phyloP scores from a whole-genome alignment of 2,113 vertebrate species.

The Coptodon bakossiorum region DNA sequence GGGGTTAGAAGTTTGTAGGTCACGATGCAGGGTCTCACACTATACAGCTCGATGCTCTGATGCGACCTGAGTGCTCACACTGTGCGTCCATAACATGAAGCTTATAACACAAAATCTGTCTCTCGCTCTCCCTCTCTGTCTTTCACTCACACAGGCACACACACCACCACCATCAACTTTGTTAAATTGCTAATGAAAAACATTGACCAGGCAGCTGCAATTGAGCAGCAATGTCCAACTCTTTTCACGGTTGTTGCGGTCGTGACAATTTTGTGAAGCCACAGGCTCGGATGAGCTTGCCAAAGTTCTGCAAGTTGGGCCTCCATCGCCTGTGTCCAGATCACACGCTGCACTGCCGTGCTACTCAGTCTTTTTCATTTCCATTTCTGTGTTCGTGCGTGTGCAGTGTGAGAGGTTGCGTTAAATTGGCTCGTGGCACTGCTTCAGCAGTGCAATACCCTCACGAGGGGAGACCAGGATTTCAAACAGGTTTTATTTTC shows the following conservation, averaged over 20 bases:
- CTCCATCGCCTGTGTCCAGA: background rate
- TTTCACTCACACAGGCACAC: background rate
- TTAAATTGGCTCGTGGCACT: background rate
- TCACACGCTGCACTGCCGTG: background rate
- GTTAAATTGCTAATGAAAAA: background rate
- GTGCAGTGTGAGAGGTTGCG: background rate
- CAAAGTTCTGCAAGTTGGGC: background rate
- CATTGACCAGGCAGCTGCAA: background rate
- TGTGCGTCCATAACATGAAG: background rate
- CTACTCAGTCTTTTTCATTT: background rate
- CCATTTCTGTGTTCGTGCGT: background rate
- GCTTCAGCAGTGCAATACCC: background rate
- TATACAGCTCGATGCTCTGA: background rate
- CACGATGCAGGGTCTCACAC: background rate
- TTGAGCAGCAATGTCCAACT: background rate
- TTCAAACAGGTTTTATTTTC: background rate
- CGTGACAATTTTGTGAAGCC: background rate
- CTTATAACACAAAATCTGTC: background rate
- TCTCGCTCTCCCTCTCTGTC: background rate
- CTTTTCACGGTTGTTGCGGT: background rate
- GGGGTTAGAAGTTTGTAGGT: background rate
- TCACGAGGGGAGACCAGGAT: background rate
- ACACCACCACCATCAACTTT: background rate
- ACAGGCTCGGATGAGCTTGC: background rate
- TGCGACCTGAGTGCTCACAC: background rate